phyloP scores from a whole-genome alignment of 2,113 vertebrate genomes.

The Pagrus major region DNA sequence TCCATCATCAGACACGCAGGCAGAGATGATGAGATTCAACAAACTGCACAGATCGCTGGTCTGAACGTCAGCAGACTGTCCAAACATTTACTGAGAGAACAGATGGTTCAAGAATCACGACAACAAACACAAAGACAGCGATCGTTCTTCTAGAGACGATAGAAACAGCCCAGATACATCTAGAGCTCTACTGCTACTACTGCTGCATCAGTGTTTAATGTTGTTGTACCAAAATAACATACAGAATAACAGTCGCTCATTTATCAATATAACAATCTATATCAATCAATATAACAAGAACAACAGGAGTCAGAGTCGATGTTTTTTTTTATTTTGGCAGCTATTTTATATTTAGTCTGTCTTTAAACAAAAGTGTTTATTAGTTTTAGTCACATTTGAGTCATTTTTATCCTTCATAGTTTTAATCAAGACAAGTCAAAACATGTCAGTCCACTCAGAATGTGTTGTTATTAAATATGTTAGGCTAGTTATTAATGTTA shows the following conservation, averaged over 20 bases:
- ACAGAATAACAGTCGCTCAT: not conserved
- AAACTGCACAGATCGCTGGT: constrained; percentile 18
- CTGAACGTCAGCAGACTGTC: constrained; percentile 6
- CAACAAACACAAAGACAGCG: not conserved
- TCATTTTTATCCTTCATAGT: too few relatives aligned
- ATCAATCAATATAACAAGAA: not conserved
- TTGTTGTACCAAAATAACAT: not conserved
- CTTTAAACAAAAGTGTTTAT: too few relatives aligned
- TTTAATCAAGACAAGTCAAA: too few relatives aligned
- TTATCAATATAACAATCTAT: too few relatives aligned
- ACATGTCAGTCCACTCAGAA: too few relatives aligned
- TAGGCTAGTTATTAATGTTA: too few relatives aligned
- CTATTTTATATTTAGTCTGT: too few relatives aligned
- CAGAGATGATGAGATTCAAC: constrained; percentile 34
- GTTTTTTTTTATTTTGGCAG: too few relatives aligned
- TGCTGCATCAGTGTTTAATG: not conserved
- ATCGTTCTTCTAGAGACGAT: not conserved
- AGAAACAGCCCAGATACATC: too few relatives aligned
- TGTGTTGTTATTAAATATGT: too few relatives aligned
- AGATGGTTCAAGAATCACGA: not conserved
- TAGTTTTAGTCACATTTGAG: too few relatives aligned
- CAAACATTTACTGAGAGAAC: not conserved
- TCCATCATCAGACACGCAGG: constrained; percentile 28
- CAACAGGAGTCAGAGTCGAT: not conserved
- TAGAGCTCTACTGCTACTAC: too few relatives aligned